Percentiles rank a stretch among this genome's conserved stretches.
Conservation (phyloP, 2,888 invertebrate species). For the Nematopogon swammerdamellus region DNA sequence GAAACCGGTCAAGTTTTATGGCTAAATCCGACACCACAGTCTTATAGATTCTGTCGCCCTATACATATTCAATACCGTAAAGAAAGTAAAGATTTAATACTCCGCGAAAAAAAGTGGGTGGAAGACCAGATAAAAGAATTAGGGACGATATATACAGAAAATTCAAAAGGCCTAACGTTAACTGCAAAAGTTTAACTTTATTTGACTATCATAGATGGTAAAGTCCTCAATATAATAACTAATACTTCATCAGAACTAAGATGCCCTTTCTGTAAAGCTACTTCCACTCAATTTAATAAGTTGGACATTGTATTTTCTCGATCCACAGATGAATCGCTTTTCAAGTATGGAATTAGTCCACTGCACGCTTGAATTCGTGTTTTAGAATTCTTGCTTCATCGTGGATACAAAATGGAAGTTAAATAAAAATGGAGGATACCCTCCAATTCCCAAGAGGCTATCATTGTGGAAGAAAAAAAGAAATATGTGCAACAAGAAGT, state of each 20-base stretch:
- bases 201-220: background rate
- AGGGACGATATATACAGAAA: background rate
- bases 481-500: no score
- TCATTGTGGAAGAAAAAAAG: no score
- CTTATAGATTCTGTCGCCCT: background rate
- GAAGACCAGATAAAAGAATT: background rate
- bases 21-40: background rate
- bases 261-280: background rate
- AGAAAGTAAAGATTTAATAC: conserved; percentile 1
- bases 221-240: background rate
- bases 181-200: background rate
- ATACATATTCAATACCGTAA: conserved; percentile 1
- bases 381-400: no score
- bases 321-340: no score
- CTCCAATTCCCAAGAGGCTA: no score
- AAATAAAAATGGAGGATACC: no score
- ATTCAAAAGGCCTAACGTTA: background rate
- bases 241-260: background rate
- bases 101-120: background rate
- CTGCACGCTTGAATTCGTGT: no score
- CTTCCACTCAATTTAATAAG: background rate
- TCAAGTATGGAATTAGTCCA: no score
- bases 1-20: background rate
- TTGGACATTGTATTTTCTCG: background rate
- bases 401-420: no score